A percentile compares a stretch with the other conserved stretches of the same genome.
phyloP scores from a whole-genome alignment of 1,140 invertebrate genomes.

The Solenopsis invicta region DNA sequence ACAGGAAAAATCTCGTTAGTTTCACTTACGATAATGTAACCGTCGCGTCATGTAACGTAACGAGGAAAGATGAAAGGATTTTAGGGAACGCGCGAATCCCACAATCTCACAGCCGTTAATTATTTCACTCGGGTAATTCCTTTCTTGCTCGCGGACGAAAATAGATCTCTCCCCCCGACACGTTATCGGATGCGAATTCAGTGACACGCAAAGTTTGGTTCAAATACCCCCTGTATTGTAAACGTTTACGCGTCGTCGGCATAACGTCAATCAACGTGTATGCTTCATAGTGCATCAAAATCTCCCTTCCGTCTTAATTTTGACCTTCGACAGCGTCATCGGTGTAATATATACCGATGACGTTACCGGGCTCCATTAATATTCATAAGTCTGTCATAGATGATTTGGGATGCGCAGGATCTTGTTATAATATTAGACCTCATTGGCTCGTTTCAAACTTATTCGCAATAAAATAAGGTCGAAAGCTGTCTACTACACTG shows the following conservation, averaged over 20 bases:
- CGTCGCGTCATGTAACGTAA: conserved; percentile 18
- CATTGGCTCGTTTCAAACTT: background rate
- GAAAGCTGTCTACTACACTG: background rate
- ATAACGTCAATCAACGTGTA: background rate
- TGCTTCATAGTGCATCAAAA: background rate
- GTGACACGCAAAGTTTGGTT: background rate
- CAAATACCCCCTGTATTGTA: background rate
- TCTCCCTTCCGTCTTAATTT: conserved; percentile 9
- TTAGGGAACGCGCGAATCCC: background rate
- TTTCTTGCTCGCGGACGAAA: background rate
- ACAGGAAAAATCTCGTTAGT: background rate
- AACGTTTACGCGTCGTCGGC: background rate
- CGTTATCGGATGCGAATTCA: background rate
- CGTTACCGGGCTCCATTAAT: background rate
- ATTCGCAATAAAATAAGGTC: background rate
- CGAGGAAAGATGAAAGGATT: background rate
- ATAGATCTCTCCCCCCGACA: background rate
- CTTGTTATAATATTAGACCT: background rate
- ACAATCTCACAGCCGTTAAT: background rate
- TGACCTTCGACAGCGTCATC: background rate
- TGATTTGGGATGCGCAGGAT: background rate
- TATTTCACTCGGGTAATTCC: background rate
- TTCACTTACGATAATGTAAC: background rate
- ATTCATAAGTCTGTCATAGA: conserved; percentile 1
- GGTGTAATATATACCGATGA: background rate